phyloP scores from a whole-genome alignment of 2,888 invertebrate genomes.

The Vanessa cardui region DNA sequence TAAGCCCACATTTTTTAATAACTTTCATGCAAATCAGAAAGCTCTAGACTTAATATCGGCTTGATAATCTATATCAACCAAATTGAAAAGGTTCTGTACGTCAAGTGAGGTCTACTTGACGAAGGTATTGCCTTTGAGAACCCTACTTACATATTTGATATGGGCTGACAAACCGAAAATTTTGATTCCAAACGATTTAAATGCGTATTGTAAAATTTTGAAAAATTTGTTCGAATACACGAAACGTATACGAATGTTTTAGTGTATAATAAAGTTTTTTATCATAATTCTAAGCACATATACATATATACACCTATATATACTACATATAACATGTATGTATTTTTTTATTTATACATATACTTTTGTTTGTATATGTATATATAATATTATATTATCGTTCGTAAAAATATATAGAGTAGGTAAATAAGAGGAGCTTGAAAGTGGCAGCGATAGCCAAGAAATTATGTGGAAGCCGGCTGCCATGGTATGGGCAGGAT shows the following conservation, averaged over 20 bases:
- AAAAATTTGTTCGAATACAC: not conserved
- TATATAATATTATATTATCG: too few relatives aligned
- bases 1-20: constrained; percentile 70
- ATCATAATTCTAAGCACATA: too few relatives aligned
- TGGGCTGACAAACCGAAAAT: constrained; percentile 58
- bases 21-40: constrained; percentile 76
- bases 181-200: not conserved
- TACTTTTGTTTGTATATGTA: too few relatives aligned
- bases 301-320: too few relatives aligned
- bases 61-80: constrained; percentile 64
- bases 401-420: too few relatives aligned
- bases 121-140: constrained; percentile 69
- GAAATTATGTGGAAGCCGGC: too few relatives aligned
- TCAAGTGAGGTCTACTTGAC: constrained; percentile 73
- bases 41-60: constrained; percentile 69
- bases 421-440: too few relatives aligned
- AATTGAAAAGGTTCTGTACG: constrained; percentile 72
- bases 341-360: too few relatives aligned
- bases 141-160: constrained; percentile 67
- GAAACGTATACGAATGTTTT: not conserved
- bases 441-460: too few relatives aligned
- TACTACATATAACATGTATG: too few relatives aligned
- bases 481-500: too few relatives aligned
- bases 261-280: too few relatives aligned
- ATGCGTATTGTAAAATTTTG: not conserved